These are phyloP conservation scores for Callaeas wilsoni DNA, from an alignment of 2,113 vertebrate species.

Conservation along the genomic window DNA sequence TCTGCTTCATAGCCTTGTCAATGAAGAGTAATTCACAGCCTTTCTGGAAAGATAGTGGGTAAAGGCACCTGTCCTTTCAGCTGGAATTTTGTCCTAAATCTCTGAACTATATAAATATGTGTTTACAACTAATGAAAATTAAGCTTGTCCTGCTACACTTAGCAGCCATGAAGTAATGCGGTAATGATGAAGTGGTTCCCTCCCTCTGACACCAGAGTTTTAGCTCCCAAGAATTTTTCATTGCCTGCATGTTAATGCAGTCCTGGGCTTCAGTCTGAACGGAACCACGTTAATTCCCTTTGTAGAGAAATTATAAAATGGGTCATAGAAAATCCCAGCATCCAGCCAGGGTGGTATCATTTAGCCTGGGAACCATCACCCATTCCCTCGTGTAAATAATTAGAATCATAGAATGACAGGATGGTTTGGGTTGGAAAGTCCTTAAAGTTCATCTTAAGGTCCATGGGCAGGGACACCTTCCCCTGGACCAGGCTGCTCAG, in stretches of 20 bases:
- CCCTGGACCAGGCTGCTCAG: background rate
- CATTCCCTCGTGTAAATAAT: background rate
- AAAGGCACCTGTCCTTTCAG: background rate
- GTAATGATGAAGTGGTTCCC: background rate
- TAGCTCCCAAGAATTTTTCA: background rate
- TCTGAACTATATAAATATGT: background rate
- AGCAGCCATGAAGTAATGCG: background rate
- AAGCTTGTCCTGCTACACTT: background rate
- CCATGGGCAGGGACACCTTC: background rate
- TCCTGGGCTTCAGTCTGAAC: background rate
- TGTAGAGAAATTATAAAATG: background rate
- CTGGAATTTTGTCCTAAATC: background rate
- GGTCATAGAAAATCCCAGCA: background rate
- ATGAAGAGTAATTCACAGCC: background rate
- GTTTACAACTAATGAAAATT: background rate
- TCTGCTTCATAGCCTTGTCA: background rate
- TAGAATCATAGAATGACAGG: background rate
- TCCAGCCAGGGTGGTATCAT: background rate
- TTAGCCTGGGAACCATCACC: background rate
- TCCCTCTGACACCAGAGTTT: background rate
- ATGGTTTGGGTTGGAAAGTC: background rate
- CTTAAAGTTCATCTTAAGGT: background rate
- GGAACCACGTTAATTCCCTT: background rate
- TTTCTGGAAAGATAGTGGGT: background rate
- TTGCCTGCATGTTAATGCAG: background rate